Conservation (phyloP, 2,113 vertebrate genomes). For the Sylvicapra grimmia region DNA sequence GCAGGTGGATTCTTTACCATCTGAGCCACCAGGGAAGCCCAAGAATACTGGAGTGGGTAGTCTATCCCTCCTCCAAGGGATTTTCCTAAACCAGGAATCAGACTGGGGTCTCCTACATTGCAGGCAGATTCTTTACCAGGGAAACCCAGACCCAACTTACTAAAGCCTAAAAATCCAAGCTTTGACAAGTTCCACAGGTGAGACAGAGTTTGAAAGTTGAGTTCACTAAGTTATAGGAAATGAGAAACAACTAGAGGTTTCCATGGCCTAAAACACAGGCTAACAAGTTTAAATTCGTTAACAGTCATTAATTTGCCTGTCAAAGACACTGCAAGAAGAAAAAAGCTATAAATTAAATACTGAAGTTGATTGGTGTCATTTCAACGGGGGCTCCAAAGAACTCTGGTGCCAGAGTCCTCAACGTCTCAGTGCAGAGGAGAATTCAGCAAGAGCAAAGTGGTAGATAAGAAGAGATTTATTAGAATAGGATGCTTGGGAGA, state of each 20-base stretch:
- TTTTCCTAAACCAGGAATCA: not conserved
- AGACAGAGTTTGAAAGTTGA: not conserved
- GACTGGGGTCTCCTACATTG: not conserved
- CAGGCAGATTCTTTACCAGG: not conserved
- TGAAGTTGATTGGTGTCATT: not conserved
- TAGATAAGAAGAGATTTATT: not conserved
- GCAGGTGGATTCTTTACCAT: not conserved
- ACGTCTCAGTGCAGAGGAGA: not conserved
- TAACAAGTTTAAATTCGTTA: not conserved
- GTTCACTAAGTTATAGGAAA: not conserved
- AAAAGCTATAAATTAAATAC: not conserved
- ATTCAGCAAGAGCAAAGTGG: not conserved
- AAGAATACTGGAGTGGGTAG: not conserved
- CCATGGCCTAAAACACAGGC: not conserved
- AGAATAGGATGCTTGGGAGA: not conserved
- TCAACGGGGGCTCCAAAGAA: accelerated
- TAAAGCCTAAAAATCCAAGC: not conserved
- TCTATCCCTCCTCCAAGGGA: not conserved
- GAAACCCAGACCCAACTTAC: not conserved
- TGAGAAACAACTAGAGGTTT: not conserved
- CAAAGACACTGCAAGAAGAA: not conserved
- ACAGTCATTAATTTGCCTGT: not conserved
- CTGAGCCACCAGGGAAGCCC: not conserved
- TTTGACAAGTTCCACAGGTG: not conserved
- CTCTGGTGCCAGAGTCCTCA: not conserved